Conservation (phyloP, 2,888 invertebrate genomes). For the Eustalomyia histrio region DNA sequence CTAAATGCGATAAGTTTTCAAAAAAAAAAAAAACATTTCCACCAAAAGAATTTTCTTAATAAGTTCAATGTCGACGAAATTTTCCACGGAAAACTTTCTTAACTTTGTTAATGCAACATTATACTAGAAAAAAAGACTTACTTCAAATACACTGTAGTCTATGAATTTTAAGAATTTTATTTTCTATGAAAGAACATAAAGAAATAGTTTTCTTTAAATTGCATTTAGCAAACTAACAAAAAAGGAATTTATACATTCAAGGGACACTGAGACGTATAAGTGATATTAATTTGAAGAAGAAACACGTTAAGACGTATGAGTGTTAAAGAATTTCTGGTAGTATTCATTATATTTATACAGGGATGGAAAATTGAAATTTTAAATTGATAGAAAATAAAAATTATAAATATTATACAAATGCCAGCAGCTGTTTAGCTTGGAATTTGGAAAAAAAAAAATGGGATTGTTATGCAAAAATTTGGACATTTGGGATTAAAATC, state of each 20-base stretch:
- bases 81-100: constrained; percentile 27
- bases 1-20: not conserved
- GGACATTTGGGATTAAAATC: too few relatives aligned
- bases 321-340: too few relatives aligned
- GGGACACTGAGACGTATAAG: constrained; percentile 22
- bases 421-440: too few relatives aligned
- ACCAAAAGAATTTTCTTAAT: constrained; percentile 44
- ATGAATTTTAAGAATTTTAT: constrained; percentile 37
- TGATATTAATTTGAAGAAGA: constrained; percentile 32
- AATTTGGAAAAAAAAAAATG: too few relatives aligned
- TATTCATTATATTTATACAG: too few relatives aligned
- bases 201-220: constrained; percentile 46
- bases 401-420: too few relatives aligned
- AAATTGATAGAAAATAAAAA: too few relatives aligned
- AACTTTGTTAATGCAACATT: constrained; percentile 30
- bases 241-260: not conserved
- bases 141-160: constrained; percentile 7
- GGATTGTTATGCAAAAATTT: too few relatives aligned
- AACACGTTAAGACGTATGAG: too few relatives aligned
- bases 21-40: not conserved
- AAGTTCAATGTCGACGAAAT: constrained; percentile 56
- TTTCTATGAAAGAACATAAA: constrained; percentile 11
- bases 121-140: not conserved
- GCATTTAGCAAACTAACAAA: constrained; percentile 13
- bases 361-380: too few relatives aligned